phyloP scores from a whole-genome alignment of 1,140 invertebrate species.

The Vanessa tameamea region DNA sequence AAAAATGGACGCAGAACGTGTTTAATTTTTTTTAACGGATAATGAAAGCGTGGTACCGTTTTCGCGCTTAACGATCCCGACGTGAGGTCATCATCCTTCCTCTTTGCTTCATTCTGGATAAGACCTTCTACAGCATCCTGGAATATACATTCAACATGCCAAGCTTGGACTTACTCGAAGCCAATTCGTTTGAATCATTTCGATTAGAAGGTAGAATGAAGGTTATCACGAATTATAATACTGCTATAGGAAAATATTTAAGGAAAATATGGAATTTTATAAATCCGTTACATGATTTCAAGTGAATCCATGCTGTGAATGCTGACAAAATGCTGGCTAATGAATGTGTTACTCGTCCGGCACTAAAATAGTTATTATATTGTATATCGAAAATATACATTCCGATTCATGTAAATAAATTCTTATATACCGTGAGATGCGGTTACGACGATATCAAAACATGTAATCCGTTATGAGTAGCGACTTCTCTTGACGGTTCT shows the following conservation, averaged over 20 bases:
- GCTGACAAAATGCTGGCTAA: too few relatives aligned
- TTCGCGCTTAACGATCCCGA: conserved; percentile 50
- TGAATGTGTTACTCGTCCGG: not conserved
- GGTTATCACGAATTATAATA: not conserved
- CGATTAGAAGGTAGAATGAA: not conserved
- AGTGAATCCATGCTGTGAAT: not conserved
- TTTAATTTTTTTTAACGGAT: conserved; percentile 13
- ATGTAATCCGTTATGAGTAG: too few relatives aligned
- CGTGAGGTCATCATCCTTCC: conserved; percentile 61
- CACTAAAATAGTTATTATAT: not conserved
- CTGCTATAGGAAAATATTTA: too few relatives aligned
- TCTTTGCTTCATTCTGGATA: conserved; percentile 60
- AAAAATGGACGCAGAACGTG: not conserved
- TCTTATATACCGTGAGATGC: too few relatives aligned
- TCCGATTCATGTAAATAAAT: too few relatives aligned
- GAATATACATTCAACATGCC: conserved; percentile 69
- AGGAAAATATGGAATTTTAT: not conserved
- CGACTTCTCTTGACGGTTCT: too few relatives aligned
- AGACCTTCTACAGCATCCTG: conserved; percentile 69
- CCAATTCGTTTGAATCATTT: not conserved
- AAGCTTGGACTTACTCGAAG: conserved; percentile 51
- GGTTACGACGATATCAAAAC: too few relatives aligned
- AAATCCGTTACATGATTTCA: not conserved
- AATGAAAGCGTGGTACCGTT: conserved; percentile 54
- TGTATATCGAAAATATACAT: too few relatives aligned